Percentiles rank a stretch among this genome's conserved stretches.
Conservation (phyloP, 1,140 invertebrate genomes). For the Ganaspis sp. region DNA sequence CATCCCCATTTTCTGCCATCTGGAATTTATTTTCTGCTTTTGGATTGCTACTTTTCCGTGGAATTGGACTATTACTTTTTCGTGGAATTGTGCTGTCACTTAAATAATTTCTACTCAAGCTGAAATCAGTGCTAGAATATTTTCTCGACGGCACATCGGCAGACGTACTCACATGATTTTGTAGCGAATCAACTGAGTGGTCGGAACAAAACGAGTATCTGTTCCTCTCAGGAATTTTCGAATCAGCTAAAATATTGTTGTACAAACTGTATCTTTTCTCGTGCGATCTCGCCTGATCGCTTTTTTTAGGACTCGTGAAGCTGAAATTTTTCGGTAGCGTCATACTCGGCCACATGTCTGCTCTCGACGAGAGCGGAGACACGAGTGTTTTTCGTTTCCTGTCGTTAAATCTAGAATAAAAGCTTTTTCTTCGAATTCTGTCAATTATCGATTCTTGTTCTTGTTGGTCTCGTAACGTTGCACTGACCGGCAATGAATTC, state of each 20-base stretch:
- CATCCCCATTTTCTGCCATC: not conserved
- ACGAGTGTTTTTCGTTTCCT: conserved; percentile 79
- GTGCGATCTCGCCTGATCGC: conserved; percentile 49
- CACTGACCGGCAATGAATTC: conserved; percentile 76
- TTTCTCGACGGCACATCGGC: not conserved
- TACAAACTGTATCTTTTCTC: conserved; percentile 64
- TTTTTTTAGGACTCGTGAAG: conserved; percentile 57
- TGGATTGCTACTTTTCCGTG: not conserved
- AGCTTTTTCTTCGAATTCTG: conserved; percentile 90
- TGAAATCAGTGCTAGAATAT: not conserved
- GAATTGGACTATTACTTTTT: not conserved
- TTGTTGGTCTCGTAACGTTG: conserved; percentile 67
- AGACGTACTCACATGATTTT: not conserved
- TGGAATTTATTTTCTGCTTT: not conserved
- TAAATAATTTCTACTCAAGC: not conserved
- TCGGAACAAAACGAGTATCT: not conserved
- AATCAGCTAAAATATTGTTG: not conserved
- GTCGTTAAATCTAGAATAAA: conserved; percentile 91
- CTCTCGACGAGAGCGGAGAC: conserved; percentile 60
- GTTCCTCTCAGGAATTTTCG: not conserved
- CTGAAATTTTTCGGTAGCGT: conserved; percentile 70
- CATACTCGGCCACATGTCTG: conserved; percentile 54
- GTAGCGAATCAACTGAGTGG: not conserved
- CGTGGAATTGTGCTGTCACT: not conserved
- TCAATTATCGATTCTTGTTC: conserved; percentile 86